Evolutionary conservation across 2,888 invertebrate species (phyloP).

Genomic region (Drosophila merina): DNA sequence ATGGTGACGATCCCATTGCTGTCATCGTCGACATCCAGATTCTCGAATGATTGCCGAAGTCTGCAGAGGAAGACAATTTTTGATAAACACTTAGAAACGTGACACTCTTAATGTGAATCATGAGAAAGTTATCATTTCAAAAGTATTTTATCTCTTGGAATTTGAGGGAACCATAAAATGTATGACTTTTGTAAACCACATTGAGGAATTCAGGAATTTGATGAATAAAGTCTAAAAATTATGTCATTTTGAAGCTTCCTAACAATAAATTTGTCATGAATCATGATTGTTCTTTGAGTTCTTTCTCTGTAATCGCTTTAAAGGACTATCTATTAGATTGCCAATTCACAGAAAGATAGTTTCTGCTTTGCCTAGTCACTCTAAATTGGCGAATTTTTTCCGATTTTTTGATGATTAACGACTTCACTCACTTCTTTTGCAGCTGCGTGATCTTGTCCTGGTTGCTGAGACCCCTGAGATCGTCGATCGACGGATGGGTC

Average conservation of each 20-base stretch:
- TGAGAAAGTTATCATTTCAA: background rate
- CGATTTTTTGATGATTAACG: no score
- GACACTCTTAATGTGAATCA: background rate
- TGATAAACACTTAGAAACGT: background rate
- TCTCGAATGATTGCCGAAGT: conserved; percentile 90
- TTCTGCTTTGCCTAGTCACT: conserved; percentile 5
- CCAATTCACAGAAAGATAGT: background rate
- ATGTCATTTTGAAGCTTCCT: no score
- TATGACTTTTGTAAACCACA: background rate
- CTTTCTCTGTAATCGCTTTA: background rate
- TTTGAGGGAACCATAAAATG: background rate
- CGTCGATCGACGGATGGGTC: conserved; percentile 79
- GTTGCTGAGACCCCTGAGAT: conserved; percentile 80
- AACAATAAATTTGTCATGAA: no score
- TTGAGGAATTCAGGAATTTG: background rate
- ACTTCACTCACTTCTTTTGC: conserved; percentile 77
- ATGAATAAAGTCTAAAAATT: no score
- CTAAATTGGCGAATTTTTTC: background rate
- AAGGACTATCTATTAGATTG: conserved; percentile 16
- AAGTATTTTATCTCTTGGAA: background rate
- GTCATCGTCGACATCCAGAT: conserved; percentile 88
- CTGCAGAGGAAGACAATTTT: conserved; percentile 75
- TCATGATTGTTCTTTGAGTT: no score
- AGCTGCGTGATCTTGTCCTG: conserved; percentile 80
- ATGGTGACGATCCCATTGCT: conserved; percentile 89